A percentile compares a stretch with the other conserved stretches of the same genome.
phyloP scores from a whole-genome alignment of 2,797 vertebrate species.

The Moxostoma hubbsi region DNA sequence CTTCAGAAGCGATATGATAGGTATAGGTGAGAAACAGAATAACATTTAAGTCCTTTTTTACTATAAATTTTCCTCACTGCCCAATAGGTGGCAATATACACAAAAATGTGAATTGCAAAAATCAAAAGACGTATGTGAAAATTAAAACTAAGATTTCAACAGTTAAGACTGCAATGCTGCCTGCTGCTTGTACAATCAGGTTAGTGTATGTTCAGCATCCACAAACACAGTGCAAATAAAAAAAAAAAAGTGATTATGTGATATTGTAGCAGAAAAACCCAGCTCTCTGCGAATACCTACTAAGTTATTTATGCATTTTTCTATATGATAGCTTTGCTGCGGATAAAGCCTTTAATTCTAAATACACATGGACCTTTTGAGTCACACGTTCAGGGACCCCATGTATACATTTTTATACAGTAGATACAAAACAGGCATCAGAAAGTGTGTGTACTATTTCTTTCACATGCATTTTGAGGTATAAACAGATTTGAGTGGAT shows the following conservation, averaged over 20 bases:
- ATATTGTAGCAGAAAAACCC: constrained; percentile 16
- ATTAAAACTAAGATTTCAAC: background rate
- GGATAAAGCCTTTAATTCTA: constrained; percentile 7
- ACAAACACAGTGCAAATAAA: constrained; percentile 16
- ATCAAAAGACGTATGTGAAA: too few species aligned
- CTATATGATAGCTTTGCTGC: background rate
- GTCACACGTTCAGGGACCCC: background rate
- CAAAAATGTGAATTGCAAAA: too few species aligned
- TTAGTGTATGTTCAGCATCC: constrained; percentile 37
- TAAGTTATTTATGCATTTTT: constrained; percentile 40
- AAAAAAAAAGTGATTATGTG: constrained; percentile 9
- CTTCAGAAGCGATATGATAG: too few species aligned
- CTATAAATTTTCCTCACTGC: too few species aligned
- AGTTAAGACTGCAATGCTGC: constrained; percentile 50
- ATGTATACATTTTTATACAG: constrained; percentile 17
- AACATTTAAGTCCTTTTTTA: too few species aligned
- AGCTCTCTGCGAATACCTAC: constrained; percentile 12
- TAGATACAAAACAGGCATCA: background rate
- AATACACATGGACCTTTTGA: background rate
- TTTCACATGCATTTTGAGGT: background rate
- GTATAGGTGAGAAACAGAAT: too few species aligned
- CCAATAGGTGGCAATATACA: too few species aligned
- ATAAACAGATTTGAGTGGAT: background rate
- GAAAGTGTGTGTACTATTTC: background rate
- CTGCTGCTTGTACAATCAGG: constrained; percentile 55